Percentiles rank a stretch among this genome's conserved stretches.
These are phyloP conservation scores for Danio albolineatus DNA, from an alignment of 2,797 vertebrate species.

Conservation along the genomic window DNA sequence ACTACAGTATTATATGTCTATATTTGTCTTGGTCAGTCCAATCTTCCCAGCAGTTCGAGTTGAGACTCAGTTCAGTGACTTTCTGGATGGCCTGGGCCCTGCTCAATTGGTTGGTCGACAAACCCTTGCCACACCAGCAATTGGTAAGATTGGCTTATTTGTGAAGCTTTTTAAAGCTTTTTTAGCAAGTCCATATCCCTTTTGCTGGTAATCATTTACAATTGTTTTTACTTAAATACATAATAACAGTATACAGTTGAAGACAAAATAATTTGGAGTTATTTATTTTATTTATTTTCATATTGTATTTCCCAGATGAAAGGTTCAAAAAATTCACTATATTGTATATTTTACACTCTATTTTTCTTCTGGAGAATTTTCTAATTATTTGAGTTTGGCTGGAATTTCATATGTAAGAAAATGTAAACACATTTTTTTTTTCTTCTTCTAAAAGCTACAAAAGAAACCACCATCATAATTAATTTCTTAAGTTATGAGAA, in stretches of 20 bases:
- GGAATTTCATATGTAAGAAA: too few species aligned
- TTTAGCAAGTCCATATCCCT: background rate
- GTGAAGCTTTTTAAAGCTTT: background rate
- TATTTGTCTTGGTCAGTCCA: constrained; percentile 76
- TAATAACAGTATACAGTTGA: background rate
- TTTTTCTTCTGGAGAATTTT: too few species aligned
- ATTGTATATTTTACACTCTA: too few species aligned
- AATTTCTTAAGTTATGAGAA: too few species aligned
- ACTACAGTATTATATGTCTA: background rate
- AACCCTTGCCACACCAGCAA: constrained; percentile 95
- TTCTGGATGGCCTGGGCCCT: constrained; percentile 94
- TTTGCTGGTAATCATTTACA: background rate
- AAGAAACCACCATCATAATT: too few species aligned
- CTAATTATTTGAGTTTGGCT: too few species aligned
- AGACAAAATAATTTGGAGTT: too few species aligned
- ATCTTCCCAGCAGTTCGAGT: constrained; percentile 95
- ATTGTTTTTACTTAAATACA: background rate
- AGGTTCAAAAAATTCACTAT: too few species aligned
- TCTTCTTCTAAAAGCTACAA: too few species aligned
- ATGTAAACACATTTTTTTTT: too few species aligned
- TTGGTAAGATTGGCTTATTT: constrained; percentile 78
- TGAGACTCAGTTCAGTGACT: constrained; percentile 97
- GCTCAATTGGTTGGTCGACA: constrained; percentile 96
- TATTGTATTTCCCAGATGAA: too few species aligned
- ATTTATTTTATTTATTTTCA: too few species aligned